These are phyloP conservation scores for Nycticorax nycticorax DNA, from an alignment of 2,113 vertebrate species.

Conservation along the genomic window DNA sequence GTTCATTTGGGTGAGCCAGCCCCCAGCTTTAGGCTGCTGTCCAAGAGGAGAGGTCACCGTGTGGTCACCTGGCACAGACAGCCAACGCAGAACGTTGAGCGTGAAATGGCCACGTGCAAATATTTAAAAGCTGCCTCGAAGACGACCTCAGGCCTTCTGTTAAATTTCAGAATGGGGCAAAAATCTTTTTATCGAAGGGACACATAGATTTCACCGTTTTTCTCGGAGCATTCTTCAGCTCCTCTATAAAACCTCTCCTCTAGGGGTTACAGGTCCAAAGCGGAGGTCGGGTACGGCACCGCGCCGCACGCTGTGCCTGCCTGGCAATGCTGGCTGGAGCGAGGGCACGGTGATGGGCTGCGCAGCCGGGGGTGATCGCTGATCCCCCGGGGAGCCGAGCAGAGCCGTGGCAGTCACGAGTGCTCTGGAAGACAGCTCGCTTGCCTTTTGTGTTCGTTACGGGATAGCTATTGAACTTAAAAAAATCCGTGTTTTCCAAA, in stretches of 20 bases:
- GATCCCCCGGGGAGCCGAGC: too few species aligned
- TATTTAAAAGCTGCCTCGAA: background rate
- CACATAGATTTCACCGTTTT: background rate
- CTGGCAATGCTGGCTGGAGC: background rate
- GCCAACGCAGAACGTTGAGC: background rate
- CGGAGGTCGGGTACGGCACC: background rate
- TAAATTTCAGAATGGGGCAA: background rate
- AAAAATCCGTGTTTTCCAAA: background rate
- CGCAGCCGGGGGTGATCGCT: background rate
- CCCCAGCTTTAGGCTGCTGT: background rate
- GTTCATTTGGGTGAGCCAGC: background rate
- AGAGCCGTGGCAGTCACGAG: background rate
- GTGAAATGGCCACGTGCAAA: background rate
- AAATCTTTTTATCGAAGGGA: background rate
- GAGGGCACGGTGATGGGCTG: background rate
- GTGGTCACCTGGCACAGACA: background rate
- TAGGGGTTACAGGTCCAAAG: background rate
- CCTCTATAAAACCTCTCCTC: background rate
- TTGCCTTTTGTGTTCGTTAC: background rate
- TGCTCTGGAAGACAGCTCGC: too few species aligned
- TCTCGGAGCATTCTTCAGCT: background rate
- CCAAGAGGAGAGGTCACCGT: background rate
- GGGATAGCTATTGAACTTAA: background rate
- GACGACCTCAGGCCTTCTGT: background rate
- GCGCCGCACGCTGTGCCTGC: accelerated